phyloP scores from a whole-genome alignment of 2,113 vertebrate species.

The Anser cygnoides region DNA sequence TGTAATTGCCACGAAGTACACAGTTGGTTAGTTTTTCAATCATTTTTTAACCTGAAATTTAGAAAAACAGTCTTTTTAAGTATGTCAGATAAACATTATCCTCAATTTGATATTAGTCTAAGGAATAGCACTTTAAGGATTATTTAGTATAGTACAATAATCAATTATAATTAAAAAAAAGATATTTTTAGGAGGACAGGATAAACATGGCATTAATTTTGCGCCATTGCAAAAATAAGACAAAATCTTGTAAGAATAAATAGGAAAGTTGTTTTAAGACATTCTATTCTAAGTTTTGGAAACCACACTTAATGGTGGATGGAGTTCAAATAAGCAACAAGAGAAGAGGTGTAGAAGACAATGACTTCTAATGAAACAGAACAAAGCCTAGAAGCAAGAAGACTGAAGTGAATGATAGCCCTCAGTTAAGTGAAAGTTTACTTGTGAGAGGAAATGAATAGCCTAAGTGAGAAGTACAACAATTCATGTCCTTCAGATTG shows the following conservation, averaged over 20 bases:
- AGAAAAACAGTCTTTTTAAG: not conserved
- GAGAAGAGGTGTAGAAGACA: not conserved
- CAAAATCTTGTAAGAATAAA: not conserved
- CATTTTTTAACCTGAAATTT: conserved; percentile 64
- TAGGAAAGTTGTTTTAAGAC: not conserved
- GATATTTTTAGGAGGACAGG: not conserved
- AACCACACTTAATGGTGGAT: not conserved
- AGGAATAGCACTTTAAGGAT: not conserved
- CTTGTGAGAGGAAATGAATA: not conserved
- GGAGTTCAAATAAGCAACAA: not conserved
- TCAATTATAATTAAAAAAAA: not conserved
- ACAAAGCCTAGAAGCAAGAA: not conserved
- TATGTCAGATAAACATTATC: not conserved
- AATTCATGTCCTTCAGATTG: not conserved
- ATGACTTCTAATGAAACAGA: not conserved
- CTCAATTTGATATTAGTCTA: not conserved
- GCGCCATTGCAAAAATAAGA: not conserved
- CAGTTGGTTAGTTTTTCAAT: conserved; percentile 63
- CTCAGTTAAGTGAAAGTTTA: not conserved
- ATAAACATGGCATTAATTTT: not conserved
- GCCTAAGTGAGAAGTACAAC: not conserved
- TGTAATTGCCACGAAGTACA: conserved; percentile 68
- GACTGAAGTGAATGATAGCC: not conserved
- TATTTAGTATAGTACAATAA: not conserved
- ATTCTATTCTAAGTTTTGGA: not conserved